These are phyloP conservation scores for Gryllus bimaculatus DNA, from an alignment of 1,140 invertebrate genomes.

Conservation along the genomic window DNA sequence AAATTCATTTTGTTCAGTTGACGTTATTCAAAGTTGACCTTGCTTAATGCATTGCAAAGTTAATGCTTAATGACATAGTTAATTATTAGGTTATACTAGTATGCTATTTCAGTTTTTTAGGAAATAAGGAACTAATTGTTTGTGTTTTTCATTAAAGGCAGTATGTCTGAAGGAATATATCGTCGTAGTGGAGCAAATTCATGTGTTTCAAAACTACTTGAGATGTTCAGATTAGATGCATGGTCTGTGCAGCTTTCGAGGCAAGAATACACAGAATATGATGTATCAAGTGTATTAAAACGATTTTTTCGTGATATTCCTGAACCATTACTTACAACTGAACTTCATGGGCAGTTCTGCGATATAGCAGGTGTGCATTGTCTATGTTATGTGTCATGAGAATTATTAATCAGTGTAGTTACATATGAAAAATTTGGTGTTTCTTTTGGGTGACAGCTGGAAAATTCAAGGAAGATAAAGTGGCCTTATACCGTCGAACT, in stretches of 20 bases:
- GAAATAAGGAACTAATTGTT: too few relatives aligned
- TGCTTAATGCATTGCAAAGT: too few relatives aligned
- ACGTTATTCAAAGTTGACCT: too few relatives aligned
- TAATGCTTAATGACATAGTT: too few relatives aligned
- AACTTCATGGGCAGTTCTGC: slow-evolving; percentile 44
- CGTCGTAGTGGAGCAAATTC: slow-evolving; percentile 63
- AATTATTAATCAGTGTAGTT: not conserved
- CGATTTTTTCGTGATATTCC: slow-evolving; percentile 72
- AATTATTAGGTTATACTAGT: too few relatives aligned
- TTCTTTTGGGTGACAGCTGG: not conserved
- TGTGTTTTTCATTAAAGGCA: slow-evolving; percentile 43
- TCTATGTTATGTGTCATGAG: not conserved
- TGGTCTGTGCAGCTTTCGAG: slow-evolving; percentile 69
- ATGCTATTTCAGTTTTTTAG: too few relatives aligned
- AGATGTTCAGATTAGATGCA: slow-evolving; percentile 65
- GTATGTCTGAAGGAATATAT: slow-evolving; percentile 78
- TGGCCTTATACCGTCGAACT: slow-evolving; percentile 42
- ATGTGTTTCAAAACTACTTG: slow-evolving; percentile 64
- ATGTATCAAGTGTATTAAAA: slow-evolving; percentile 76
- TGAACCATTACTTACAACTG: slow-evolving; percentile 54
- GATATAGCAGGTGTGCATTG: slow-evolving; percentile 33
- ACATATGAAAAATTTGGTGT: not conserved
- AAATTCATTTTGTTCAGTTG: too few relatives aligned
- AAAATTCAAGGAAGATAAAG: slow-evolving; percentile 19
- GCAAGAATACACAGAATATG: slow-evolving; percentile 68